Conservation (phyloP, 2,888 invertebrate genomes). For the Apodemia hepburni region DNA sequence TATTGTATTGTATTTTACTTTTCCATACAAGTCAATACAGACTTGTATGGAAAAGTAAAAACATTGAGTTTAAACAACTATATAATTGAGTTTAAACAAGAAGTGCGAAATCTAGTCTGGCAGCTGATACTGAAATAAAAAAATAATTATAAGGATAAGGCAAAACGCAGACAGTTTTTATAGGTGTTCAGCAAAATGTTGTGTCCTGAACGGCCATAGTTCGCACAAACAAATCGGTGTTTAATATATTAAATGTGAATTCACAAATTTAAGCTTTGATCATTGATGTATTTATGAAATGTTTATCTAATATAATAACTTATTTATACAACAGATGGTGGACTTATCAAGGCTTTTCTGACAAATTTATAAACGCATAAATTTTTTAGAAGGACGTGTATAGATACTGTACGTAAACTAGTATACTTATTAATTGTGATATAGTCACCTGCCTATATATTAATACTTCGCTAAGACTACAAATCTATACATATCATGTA, state of each 20-base stretch:
- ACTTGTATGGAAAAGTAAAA: neutral
- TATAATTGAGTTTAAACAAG: no score
- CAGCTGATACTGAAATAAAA: neutral
- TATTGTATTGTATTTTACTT: no score
- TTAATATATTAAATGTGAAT: conserved; percentile 15
- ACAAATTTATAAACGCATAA: conserved; percentile 29
- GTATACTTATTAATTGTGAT: conserved; percentile 32
- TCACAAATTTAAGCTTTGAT: conserved; percentile 22
- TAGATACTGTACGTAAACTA: conserved; percentile 29
- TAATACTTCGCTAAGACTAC: conserved; percentile 36
- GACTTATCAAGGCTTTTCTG: conserved; percentile 28
- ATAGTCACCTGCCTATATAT: conserved; percentile 35
- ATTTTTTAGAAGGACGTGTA: conserved; percentile 29
- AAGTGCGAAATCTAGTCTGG: neutral
- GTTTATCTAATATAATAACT: conserved; percentile 17
- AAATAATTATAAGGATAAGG: neutral
- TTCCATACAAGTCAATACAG: no score
- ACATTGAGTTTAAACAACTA: neutral
- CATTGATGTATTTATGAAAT: conserved; percentile 20
- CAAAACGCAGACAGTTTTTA: conserved; percentile 6
- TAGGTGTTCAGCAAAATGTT: conserved; percentile 14
- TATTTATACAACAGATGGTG: conserved; percentile 16
- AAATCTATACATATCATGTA: conserved; percentile 37
- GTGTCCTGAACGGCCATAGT: conserved; percentile 10
- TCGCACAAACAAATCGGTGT: conserved; percentile 13